A percentile compares a stretch with the other conserved stretches of the same genome.
phyloP scores from a whole-genome alignment of 2,797 vertebrate genomes.

The Coccyzus lansbergi region DNA sequence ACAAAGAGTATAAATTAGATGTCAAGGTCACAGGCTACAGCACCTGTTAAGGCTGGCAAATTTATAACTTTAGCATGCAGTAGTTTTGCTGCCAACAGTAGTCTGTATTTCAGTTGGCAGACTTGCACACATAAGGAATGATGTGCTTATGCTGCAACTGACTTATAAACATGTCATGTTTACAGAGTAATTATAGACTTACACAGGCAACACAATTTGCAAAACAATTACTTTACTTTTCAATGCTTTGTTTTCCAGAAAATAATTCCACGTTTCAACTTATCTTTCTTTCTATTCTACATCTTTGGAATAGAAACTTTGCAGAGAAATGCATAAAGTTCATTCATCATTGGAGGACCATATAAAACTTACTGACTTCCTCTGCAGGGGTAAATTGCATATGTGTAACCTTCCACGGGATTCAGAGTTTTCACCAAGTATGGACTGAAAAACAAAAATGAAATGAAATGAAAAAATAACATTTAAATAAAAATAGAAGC shows the following conservation, averaged over 20 bases:
- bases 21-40: slow-evolving; percentile 12
- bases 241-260: background rate
- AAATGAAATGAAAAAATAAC: background rate
- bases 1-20: background rate
- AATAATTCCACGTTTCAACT: background rate
- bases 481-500: background rate
- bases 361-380: background rate
- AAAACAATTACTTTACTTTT: slow-evolving; percentile 33
- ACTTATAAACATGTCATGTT: slow-evolving; percentile 30
- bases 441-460: too few species aligned
- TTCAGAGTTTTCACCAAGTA: background rate
- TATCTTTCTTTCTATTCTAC: background rate
- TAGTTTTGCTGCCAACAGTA: background rate
- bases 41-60: background rate
- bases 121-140: background rate
- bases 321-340: background rate
- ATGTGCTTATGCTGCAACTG: slow-evolving; percentile 7
- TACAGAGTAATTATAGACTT: slow-evolving; percentile 46
- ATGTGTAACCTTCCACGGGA: background rate
- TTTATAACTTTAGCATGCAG: background rate
- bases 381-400: background rate
- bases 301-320: background rate
- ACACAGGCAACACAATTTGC: background rate
- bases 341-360: background rate
- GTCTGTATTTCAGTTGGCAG: slow-evolving; percentile 14